Base-by-base conservation (phyloP, 2,888 invertebrate species). In the Dysmachus trigonus region DNA sequence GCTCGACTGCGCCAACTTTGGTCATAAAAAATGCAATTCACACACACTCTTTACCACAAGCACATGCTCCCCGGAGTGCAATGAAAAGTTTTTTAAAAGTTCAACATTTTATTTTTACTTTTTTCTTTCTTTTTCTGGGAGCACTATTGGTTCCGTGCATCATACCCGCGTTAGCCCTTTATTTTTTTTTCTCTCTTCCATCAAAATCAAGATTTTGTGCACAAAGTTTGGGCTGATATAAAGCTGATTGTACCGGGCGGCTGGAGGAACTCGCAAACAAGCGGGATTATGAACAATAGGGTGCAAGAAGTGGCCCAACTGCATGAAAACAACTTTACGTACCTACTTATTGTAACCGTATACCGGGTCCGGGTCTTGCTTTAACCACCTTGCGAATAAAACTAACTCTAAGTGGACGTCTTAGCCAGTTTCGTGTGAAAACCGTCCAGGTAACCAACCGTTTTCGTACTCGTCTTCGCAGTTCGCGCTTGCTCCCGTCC, bases 361-460 rank as follows among this genome's bases (percentile, higher is more conserved):
- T 35, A 31, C 51, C n/a, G n/a, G n/a, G 33, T 76, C 18, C 7
- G 62, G 62, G 18, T 77, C 86, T 77, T 74, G 83, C 76, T 83
- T 86, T 76, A 74, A 86, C 77, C 86, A 86, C 86, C 71, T 77
- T 86, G 76, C 83, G 76, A 72, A 41, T 73, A 76, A 86, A 83
- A 86, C 86, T 86, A 76, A 86, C 38, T 86, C 71, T 35, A 62
- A 76, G 53, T 38, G 18, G 71, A 41, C 31, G 71, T 73, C 73
- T 84, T 72, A 73, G 72, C 41, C 2, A 47, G 22, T 84, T 72
- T 84, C 72, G n/a, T 41, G 84, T 41, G 27, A 72, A 41, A 47
- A 27, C 62, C 35, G 8, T 35, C 31, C 33, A 31, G 31, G 73
- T 73, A 33, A 33, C 22, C 62, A 33, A 33, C 22, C 62, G 62